phyloP scores from a whole-genome alignment of 2,797 vertebrate genomes.

The Vultur gryphus region DNA sequence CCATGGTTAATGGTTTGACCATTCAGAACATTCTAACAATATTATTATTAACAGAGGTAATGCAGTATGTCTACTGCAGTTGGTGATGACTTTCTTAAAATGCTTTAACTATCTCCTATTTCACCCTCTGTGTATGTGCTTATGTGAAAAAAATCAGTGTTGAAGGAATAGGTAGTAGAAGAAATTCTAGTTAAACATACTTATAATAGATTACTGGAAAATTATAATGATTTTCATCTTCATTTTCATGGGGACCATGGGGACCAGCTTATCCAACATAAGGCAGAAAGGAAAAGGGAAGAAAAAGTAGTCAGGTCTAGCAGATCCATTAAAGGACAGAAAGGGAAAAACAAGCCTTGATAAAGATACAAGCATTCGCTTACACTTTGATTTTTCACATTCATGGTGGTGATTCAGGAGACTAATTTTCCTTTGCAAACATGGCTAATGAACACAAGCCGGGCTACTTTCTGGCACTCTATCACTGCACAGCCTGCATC shows the following conservation, averaged over 20 bases:
- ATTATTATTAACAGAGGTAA: background rate
- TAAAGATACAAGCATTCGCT: background rate
- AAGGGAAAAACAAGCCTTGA: background rate
- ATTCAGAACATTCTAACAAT: background rate
- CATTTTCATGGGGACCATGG: background rate
- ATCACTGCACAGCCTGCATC: background rate
- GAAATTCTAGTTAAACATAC: background rate
- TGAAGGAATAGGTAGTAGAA: background rate
- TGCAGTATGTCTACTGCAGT: background rate
- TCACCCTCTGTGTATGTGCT: background rate
- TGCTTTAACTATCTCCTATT: background rate
- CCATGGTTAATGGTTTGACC: background rate
- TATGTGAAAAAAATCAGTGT: background rate
- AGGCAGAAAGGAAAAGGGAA: background rate
- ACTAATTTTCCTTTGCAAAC: background rate
- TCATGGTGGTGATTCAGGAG: background rate
- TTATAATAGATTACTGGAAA: background rate
- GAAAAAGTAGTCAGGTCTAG: background rate
- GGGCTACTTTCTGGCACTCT: background rate
- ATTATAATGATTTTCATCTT: background rate
- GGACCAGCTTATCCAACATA: background rate
- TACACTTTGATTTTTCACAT: background rate
- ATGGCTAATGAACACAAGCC: background rate
- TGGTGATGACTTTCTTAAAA: background rate
- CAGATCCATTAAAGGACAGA: background rate